Evolutionary conservation across 2,888 invertebrate genomes (phyloP), one percentile per base, ranked within the genome.

Genomic region (Tricholauxania praeusta): DNA sequence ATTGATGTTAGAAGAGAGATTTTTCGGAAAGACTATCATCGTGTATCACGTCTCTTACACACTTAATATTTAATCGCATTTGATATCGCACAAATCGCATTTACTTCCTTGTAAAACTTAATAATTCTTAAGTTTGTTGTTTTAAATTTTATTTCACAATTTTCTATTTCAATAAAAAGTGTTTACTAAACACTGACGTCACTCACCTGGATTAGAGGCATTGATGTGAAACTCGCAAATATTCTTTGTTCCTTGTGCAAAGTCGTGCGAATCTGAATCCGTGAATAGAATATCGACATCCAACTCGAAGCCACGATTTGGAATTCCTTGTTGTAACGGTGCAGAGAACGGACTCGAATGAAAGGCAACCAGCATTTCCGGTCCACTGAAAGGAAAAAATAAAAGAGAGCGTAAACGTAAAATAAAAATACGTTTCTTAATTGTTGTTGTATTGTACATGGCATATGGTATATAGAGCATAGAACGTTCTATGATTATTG

Each of bases 251-350:
- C 89, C 89, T 72, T 90, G 90, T 4, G 94, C 94, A 83, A 94
- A 96, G 84, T 96, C 96, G 66, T 94, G 90, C 0, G 95, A 94
- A 82, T 95, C 95, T 0, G 95, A 95, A 84, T 96, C 95, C 1
- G 94, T 93, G 84, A 96, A 96, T 53, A 96, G 91, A 53, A 96
- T 93, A 81, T 95, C 94, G n/a, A 96, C 94, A 80, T 94, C 93
- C 60, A 96, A 90, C 83, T 96, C 96, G 81, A 96, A 94, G 72
- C 94, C 94, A 5, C 94, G 89, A 72, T 96, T 89, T 0, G 94
- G 92, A 72, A 87, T 86, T 7, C 90, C 90, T 10, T 90, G 90
- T 71, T 93, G 92, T 68, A 94, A 88, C 3, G 96, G 95, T 68
- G 95, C 93, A 76, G 94, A 93, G 84, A 92, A 92, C 0, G 95